A percentile compares a stretch with the other conserved stretches of the same genome.
These are phyloP conservation scores for Pomatorhinus ruficollis DNA, from an alignment of 2,113 vertebrate genomes.

Conservation along the genomic window DNA sequence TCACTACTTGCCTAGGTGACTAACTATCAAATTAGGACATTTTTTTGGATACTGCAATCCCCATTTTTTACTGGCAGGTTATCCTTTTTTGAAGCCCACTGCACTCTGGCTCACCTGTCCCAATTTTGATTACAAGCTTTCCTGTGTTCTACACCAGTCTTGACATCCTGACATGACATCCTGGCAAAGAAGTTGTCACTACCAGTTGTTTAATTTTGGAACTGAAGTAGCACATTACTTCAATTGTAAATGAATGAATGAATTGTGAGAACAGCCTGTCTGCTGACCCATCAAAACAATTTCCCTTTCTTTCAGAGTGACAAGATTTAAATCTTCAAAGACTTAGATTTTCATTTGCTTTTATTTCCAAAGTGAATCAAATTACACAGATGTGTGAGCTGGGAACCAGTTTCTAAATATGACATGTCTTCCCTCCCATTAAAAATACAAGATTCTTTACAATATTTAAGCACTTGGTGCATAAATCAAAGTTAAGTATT, in stretches of 20 bases:
- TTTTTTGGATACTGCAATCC: background rate
- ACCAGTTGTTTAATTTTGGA: conserved; percentile 28
- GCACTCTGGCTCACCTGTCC: background rate
- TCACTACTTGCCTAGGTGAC: background rate
- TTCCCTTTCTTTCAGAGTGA: background rate
- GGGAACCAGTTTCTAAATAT: background rate
- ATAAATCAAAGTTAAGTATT: background rate
- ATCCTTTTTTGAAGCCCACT: background rate
- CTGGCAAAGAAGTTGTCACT: background rate
- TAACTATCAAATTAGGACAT: background rate
- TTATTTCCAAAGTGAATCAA: conserved; percentile 7
- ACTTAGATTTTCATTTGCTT: conserved; percentile 12
- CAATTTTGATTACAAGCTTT: background rate
- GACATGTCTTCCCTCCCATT: background rate
- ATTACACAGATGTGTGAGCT: background rate
- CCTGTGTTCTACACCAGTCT: background rate
- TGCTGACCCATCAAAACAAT: conserved; percentile 48
- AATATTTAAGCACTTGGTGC: background rate
- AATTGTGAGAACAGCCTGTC: conserved; percentile 3
- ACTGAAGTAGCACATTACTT: background rate
- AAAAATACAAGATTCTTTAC: background rate
- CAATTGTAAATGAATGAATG: conserved; percentile 24
- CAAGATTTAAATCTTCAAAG: conserved; percentile 16
- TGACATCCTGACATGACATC: background rate
- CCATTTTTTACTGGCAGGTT: background rate